A percentile compares a stretch with the other conserved stretches of the same genome.
phyloP scores from a whole-genome alignment of 64 coral and sea anemone species.

The Astreopora myriophthalma region DNA sequence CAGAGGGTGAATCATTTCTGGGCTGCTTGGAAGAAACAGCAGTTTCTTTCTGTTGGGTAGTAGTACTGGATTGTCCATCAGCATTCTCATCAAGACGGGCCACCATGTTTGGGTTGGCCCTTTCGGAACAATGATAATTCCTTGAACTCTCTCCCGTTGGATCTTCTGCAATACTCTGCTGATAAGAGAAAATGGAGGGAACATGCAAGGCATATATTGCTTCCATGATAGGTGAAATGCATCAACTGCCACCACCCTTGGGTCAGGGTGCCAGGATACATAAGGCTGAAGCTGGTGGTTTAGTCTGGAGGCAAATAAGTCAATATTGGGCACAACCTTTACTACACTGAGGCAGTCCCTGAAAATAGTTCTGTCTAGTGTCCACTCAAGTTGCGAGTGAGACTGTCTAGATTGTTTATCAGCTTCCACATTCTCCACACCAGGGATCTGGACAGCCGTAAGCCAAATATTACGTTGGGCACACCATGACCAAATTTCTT shows the following conservation, averaged over 20 bases:
- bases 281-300: conserved; percentile 62
- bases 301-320: conserved; percentile 12
- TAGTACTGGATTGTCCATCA: conserved; percentile 31
- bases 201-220: conserved; percentile 32
- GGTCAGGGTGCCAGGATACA: conserved; percentile 57
- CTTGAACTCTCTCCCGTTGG: conserved; percentile 44
- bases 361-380: conserved; percentile 27
- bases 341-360: no score
- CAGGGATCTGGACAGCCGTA: conserved; percentile 38
- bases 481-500: conserved; percentile 63
- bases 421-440: conserved; percentile 13
- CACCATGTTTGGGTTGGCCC: conserved; percentile 83
- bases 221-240: conserved; percentile 62
- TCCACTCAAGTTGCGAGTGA: background rate
- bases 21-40: conserved; percentile 44
- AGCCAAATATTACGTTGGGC: conserved; percentile 5
- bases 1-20: conserved; percentile 39
- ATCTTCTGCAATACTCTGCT: conserved; percentile 56
- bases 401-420: conserved; percentile 16
- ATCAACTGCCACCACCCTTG: conserved; percentile 39
- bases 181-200: conserved; percentile 63
- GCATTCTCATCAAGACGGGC: conserved; percentile 59
- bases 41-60: conserved; percentile 23
- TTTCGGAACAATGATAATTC: no score
- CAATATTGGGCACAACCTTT: no score